Conservation (phyloP, 2,113 vertebrate genomes). For the Chionomys nivalis region DNA sequence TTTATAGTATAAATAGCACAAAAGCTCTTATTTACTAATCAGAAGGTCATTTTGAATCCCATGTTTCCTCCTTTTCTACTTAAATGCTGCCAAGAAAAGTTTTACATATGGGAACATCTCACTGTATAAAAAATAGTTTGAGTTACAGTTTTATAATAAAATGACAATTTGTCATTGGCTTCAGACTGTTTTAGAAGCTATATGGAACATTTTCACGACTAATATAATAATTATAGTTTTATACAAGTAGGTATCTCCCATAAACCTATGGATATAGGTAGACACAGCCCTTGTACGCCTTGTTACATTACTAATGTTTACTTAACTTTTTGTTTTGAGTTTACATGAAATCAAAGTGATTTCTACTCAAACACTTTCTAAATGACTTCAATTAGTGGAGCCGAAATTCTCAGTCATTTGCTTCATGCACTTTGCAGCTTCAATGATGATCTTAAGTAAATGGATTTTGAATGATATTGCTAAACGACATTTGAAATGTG, state of each 20-base stretch:
- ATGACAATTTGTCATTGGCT: background rate
- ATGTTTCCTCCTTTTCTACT: background rate
- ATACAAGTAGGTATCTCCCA: background rate
- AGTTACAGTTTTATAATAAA: constrained; percentile 10
- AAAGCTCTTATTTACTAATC: background rate
- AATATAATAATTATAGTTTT: background rate
- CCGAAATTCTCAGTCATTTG: background rate
- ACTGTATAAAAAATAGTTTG: background rate
- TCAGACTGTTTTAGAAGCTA: background rate
- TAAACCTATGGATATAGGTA: background rate
- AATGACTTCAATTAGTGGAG: constrained; percentile 4
- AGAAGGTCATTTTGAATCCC: background rate
- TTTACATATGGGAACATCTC: background rate
- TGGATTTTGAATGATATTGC: background rate
- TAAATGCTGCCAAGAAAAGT: background rate
- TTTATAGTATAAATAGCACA: background rate
- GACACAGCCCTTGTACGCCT: background rate
- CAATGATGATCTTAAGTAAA: constrained; percentile 41
- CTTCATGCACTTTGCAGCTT: background rate
- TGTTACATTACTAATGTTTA: background rate
- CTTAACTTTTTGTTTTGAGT: background rate
- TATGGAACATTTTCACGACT: background rate
- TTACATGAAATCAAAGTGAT: constrained; percentile 29
- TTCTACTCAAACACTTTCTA: constrained; percentile 10
- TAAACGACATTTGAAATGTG: constrained; percentile 48